Base-by-base conservation (phyloP, 2,888 invertebrate species). In the Scaptodrosophila latifasciaeformis region DNA sequence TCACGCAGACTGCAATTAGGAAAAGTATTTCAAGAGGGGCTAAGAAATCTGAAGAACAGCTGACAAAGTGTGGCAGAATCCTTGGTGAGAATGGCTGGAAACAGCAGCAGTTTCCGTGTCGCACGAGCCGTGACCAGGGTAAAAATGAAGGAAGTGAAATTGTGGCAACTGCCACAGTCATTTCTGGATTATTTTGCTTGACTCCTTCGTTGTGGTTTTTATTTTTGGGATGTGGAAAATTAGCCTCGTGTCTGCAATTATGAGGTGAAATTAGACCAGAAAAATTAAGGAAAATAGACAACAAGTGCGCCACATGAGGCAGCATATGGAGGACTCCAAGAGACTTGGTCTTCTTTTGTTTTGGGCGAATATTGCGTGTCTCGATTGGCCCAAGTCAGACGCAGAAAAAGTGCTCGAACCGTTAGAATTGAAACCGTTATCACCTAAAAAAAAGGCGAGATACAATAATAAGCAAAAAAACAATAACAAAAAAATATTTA, bases 11-110 rank as follows among this genome's bases (percentile, higher is more conserved):
- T 62, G 66, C 54, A 66, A 66, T 66, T 65, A 68, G 40, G 24
- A 40, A 40, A 40, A 18, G n/a, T 15, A 40, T 21, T 37, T 17
- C 9, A 5, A 24, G 10, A 24, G 24, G 3, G 4, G 24, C 7
- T 10, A 37, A 37, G 15, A 77, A 81, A 68, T 75, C 76, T 67
- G 72, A 50, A 49, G 56, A 72, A 72, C 72, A 72, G 72, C 72
- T 72, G 72, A 72, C 58, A 48, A 54, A 57, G 70, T 66, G 67
- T 49, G 59, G 58, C 48, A 31, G 48, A n/a, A n/a, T n/a, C n/a
- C n/a, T n/a, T n/a, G n/a, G n/a, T 35, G 13, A 17, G 12, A 19
- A 48, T 49, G 52, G 50, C 54, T 9, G 10, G 17, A 17, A 9
- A 37, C 15, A 17, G 17, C 37, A 17, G 15, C 15, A 17, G 17